Evolutionary conservation across 2,797 vertebrate species (phyloP), one percentile per base, ranked within the genome.

Genomic region (Melanotaenia parkinsoni): DNA sequence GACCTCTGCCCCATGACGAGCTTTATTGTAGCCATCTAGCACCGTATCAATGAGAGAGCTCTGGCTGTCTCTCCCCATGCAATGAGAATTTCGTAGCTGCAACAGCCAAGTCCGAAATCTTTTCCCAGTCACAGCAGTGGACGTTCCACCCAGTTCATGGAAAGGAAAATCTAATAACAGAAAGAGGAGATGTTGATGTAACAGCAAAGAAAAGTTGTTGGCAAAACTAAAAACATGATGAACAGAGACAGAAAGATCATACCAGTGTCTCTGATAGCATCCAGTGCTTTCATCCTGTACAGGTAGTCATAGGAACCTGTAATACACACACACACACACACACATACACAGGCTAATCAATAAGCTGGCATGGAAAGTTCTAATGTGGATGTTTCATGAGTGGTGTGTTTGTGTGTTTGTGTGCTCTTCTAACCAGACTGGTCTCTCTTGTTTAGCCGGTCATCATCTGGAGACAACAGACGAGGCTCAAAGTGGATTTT

Each of bases 231-330:
- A 50, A 64, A 20, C 3, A 45, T 35, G 9, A 58, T 10, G 4
- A n/a, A 60, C 2, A 24, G 4, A 53, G 45, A 43, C 6, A 67
- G 32, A 3, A 56, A 57, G 74, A 22, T 58, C 77, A 78, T 78
- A 99, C 98, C 97, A 0, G 95, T 94, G 32, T 96, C 95, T 84
- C 96, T 95, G 76, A 98, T 95, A 0, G 97, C 97, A 80, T 99
- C 98, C 85, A 99, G 86, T 0, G 97, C 96, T 94, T 95, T 98
- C 98, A 99, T 98, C 80, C 98, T 95, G 91, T 97, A 98, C 58
- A 98, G 76, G 87, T 96, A 97, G 86, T 97, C 96, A 86, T 91
- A 96, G 85, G 93, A 95, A 78, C 91, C 97, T 99, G 90, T 56
- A 81, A 84, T 30, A 82, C 28, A 81, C 13, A 82, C n/a, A 79